These are phyloP conservation scores for Phalanger gymnotis DNA, from an alignment of 2,797 vertebrate genomes.

Conservation along the genomic window DNA sequence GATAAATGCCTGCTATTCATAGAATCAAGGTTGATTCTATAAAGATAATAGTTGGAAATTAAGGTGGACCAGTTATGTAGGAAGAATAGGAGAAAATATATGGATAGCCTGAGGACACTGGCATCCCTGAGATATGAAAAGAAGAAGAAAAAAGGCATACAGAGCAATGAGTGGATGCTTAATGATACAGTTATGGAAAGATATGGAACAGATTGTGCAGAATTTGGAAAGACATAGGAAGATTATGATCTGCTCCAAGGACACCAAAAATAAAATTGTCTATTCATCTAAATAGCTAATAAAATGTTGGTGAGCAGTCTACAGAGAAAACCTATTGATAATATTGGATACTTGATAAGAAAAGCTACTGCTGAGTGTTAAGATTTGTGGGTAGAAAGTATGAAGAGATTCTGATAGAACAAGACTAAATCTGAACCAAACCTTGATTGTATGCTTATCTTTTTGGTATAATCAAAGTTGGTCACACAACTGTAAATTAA, in stretches of 20 bases:
- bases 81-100: background rate
- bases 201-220: background rate
- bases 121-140: background rate
- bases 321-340: background rate
- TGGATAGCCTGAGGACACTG: background rate
- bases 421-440: background rate
- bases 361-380: background rate
- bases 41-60: background rate
- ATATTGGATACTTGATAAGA: background rate
- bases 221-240: background rate
- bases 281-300: background rate
- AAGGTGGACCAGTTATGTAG: background rate
- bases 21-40: background rate
- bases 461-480: background rate
- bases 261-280: background rate
- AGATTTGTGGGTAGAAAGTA: background rate
- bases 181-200: background rate
- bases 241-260: background rate
- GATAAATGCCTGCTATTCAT: background rate
- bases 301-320: background rate
- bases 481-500: background rate
- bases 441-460: background rate
- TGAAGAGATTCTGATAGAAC: background rate
- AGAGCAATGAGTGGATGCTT: background rate
- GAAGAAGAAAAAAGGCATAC: background rate